Evolutionary conservation across 1,140 invertebrate genomes (phyloP), one percentile per base, ranked within the genome.

Genomic region (Apis cerana): DNA sequence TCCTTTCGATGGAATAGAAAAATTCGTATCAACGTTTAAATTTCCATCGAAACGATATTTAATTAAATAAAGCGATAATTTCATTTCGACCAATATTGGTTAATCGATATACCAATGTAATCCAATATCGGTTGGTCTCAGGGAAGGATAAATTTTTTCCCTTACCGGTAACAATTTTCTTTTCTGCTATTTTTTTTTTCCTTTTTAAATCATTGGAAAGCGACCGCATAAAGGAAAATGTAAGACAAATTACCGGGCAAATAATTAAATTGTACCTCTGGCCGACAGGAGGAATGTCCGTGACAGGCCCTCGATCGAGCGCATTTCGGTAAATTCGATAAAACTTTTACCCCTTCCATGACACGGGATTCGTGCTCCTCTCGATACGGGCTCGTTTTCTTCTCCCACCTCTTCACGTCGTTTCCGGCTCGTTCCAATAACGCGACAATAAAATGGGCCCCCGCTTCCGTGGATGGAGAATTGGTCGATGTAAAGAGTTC

Each of bases 271-370:
- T 75, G 58, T 48, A 61, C 21, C 50, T 11, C 52, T 33, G 33
- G 59, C 33, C 52, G 21, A 10, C 0, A 19, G 21, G 0, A 19
- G 21, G 8, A 17, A 62, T 67, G 79, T 17, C 33, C 33, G 23
- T 81, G 79, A 68, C 71, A 67, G 79, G n/a, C 50, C 19, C 3
- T n/a, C 72, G 79, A 81, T 75, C 75, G 79, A 62, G 7, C 54
- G n/a, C 1, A 81, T 75, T 81, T 67, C 58, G 43, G 17, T 43
- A 33, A 70, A 68, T 75, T 67, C 62, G 33, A 67, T 81, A 27
- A 67, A 75, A 75, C 61, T 81, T 50, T 50, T 43, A 43, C 19
- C 4, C 19, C 15, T 13, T 8, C 23, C 19, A 3, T 10, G 8
- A 19, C 9, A 10, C 19, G 5, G 21, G 58, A 33, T 33, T 19